Conservation (phyloP, 2,888 invertebrate species). For the Tetramorium bicarinatum region DNA sequence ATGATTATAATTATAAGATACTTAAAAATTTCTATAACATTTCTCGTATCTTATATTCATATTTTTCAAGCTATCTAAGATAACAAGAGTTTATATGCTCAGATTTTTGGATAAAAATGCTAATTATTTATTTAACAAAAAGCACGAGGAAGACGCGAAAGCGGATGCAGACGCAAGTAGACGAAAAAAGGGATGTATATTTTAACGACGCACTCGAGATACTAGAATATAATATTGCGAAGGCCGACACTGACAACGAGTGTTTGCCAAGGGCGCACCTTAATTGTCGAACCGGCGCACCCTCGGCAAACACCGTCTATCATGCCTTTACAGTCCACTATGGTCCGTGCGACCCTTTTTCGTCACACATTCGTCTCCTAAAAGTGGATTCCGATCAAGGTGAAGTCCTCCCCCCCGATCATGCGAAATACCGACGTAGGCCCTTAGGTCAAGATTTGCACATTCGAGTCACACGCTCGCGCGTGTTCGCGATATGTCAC, state of each 20-base stretch:
- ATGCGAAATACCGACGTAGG: constrained; percentile 12
- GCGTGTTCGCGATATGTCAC: constrained; percentile 8
- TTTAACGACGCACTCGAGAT: constrained; percentile 68
- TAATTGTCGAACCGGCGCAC: constrained; percentile 84
- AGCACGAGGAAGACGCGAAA: background rate
- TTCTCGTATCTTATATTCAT: background rate
- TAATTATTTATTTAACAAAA: background rate
- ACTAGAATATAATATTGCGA: constrained; percentile 65
- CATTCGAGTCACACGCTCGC: background rate
- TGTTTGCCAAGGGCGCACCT: constrained; percentile 83
- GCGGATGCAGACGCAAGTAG: constrained; percentile 37
- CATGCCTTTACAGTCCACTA: constrained; percentile 56
- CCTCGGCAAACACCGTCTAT: constrained; percentile 80
- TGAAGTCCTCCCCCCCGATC: background rate
- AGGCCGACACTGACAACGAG: constrained; percentile 75
- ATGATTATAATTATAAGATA: background rate
- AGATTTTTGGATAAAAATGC: background rate
- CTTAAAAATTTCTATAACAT: background rate
- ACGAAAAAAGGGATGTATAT: background rate
- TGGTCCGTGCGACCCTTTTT: constrained; percentile 39
- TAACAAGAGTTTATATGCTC: background rate
- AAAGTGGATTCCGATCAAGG: constrained; percentile 21
- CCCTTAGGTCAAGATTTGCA: constrained; percentile 28
- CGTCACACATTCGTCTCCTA: background rate
- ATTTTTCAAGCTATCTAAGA: background rate